Conservation (phyloP, 2,797 vertebrate species). For the Propithecus perrieri region DNA sequence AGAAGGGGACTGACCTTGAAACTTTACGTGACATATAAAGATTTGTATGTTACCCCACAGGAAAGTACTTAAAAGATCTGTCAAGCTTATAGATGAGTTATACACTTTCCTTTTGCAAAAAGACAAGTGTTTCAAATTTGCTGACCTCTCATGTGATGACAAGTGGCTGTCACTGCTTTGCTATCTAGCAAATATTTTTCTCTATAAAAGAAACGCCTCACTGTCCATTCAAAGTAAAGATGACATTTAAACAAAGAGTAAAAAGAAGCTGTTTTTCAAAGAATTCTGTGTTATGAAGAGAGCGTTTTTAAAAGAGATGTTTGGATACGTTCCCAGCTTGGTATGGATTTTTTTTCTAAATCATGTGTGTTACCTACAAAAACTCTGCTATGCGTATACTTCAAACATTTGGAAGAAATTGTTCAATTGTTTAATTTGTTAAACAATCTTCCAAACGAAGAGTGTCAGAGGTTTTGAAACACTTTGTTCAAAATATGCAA, state of each 20-base stretch:
- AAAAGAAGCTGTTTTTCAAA: not conserved
- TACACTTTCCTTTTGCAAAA: constrained; percentile 8
- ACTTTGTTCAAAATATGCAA: not conserved
- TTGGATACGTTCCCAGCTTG: not conserved
- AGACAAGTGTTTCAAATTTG: constrained; percentile 9
- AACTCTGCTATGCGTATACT: not conserved
- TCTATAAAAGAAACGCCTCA: not conserved
- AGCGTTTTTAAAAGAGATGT: not conserved
- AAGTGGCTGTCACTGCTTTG: not conserved
- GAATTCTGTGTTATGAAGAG: not conserved
- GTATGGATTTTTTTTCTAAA: not conserved
- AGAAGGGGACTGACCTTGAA: not conserved
- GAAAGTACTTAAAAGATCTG: constrained; percentile 31
- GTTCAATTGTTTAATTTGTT: not conserved
- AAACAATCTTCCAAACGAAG: constrained; percentile 25
- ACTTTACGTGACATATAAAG: not conserved
- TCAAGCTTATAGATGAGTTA: not conserved
- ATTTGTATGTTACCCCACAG: not conserved
- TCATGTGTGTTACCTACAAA: not conserved
- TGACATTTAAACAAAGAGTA: constrained; percentile 45
- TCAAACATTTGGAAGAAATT: not conserved
- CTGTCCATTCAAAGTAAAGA: constrained; percentile 31
- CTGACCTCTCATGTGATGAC: not conserved
- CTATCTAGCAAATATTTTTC: constrained; percentile 25
- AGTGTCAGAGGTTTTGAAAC: not conserved